Percentiles rank a stretch among this genome's conserved stretches.
These are phyloP conservation scores for Zapornia atra DNA, from an alignment of 2,113 vertebrate genomes.

Conservation along the genomic window DNA sequence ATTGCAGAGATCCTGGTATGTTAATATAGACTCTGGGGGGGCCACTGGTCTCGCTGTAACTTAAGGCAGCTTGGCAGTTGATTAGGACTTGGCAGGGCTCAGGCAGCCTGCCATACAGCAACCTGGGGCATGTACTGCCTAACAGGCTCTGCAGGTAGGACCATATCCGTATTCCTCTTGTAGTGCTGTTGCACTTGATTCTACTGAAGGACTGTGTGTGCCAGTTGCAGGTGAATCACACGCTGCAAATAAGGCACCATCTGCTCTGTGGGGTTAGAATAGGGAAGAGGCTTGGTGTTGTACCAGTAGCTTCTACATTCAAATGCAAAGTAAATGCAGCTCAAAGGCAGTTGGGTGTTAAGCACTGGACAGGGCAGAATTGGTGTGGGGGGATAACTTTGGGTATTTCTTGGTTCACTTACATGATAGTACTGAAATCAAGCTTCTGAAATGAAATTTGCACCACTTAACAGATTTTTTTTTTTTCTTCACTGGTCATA, in stretches of 20 bases:
- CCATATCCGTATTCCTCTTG: neutral
- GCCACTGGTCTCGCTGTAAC: neutral
- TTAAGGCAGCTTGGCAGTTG: neutral
- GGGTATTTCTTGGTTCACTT: neutral
- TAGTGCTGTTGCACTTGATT: neutral
- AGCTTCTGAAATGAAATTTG: neutral
- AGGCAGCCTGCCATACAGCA: neutral
- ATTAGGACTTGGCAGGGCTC: neutral
- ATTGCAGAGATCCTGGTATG: neutral
- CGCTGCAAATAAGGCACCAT: neutral
- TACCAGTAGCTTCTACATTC: neutral
- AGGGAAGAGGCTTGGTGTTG: neutral
- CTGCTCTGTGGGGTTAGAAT: neutral
- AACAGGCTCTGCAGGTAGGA: slow-evolving; percentile 43
- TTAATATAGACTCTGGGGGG: neutral
- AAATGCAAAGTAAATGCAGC: neutral
- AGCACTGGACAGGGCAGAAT: neutral
- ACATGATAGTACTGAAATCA: neutral
- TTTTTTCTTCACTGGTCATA: neutral
- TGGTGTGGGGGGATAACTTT: neutral
- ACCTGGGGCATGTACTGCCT: neutral
- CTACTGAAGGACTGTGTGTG: neutral
- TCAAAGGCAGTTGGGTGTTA: neutral
- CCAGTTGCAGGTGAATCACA: neutral
- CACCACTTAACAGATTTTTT: neutral